Percentiles rank a stretch among this genome's conserved stretches.
Conservation (phyloP, 2,113 vertebrate species). For the Atractosteus spatula region DNA sequence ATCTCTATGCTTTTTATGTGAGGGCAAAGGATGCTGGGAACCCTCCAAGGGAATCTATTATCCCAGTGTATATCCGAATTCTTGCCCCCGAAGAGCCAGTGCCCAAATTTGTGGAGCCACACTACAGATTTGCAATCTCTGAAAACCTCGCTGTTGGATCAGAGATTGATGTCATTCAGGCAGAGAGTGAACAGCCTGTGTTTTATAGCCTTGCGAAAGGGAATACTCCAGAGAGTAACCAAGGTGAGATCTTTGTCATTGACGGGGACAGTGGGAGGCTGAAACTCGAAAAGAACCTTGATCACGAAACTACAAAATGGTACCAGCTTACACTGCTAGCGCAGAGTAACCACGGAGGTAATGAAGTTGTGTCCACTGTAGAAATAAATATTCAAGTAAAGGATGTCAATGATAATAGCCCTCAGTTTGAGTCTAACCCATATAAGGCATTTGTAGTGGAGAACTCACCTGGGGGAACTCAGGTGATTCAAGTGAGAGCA, state of each 20-base stretch:
- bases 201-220: conserved; percentile 82
- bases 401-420: conserved; percentile 90
- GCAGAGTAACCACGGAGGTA: conserved; percentile 63
- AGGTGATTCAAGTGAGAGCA: conserved; percentile 87
- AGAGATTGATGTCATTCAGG: conserved; percentile 83
- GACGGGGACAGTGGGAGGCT: conserved; percentile 79
- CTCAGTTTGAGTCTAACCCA: conserved; percentile 83
- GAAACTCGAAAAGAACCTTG: conserved; percentile 87
- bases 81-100: conserved; percentile 77
- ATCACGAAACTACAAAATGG: conserved; percentile 93
- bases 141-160: conserved; percentile 86
- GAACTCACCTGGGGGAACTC: conserved; percentile 81
- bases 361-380: conserved; percentile 73
- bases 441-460: conserved; percentile 87
- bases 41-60: conserved; percentile 76
- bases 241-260: conserved; percentile 85
- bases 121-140: conserved; percentile 82
- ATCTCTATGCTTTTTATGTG: conserved; percentile 85
- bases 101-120: conserved; percentile 84
- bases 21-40: conserved; percentile 85
- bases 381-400: conserved; percentile 88
- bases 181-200: conserved; percentile 70
- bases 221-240: conserved; percentile 86
- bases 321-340: conserved; percentile 85
- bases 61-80: conserved; percentile 83